Conservation (phyloP, 2,113 vertebrate species). For the Salvelinus fontinalis region DNA sequence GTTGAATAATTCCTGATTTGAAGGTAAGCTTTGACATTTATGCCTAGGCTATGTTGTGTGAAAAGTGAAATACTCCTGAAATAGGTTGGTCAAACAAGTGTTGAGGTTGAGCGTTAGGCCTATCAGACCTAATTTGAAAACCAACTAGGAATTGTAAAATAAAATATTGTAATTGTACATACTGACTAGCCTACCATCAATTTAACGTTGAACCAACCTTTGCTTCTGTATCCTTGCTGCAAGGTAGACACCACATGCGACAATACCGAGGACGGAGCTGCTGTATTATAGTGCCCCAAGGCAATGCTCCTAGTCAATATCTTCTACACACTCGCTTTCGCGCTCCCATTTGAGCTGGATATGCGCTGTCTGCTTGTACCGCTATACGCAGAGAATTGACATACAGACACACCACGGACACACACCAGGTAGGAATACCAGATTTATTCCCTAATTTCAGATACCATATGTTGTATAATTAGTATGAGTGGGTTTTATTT, state of each 20-base stretch:
- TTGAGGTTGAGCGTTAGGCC: not conserved
- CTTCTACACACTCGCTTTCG: conserved; percentile 55
- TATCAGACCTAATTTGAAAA: not conserved
- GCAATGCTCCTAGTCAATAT: conserved; percentile 75
- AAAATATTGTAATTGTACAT: too few species aligned
- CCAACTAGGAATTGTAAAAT: not conserved
- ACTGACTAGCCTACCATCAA: not conserved
- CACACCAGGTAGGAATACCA: conserved; percentile 17
- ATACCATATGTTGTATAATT: not conserved
- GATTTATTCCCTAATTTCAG: not conserved
- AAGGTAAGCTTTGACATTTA: not conserved
- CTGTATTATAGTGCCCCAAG: conserved; percentile 70
- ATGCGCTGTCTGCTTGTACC: conserved; percentile 48
- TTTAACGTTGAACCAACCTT: conserved; percentile 34
- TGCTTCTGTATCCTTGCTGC: conserved; percentile 52
- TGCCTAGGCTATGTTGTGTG: not conserved
- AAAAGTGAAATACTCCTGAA: not conserved
- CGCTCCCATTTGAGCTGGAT: conserved; percentile 68
- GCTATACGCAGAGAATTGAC: conserved; percentile 49
- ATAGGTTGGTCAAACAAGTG: not conserved
- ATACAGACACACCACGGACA: conserved; percentile 25
- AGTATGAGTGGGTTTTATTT: not conserved
- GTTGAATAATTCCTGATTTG: not conserved
- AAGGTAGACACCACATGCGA: conserved; percentile 63
- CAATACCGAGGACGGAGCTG: conserved; percentile 38